Base-by-base conservation (phyloP, 2,113 vertebrate species). In the Cervus canadensis region DNA sequence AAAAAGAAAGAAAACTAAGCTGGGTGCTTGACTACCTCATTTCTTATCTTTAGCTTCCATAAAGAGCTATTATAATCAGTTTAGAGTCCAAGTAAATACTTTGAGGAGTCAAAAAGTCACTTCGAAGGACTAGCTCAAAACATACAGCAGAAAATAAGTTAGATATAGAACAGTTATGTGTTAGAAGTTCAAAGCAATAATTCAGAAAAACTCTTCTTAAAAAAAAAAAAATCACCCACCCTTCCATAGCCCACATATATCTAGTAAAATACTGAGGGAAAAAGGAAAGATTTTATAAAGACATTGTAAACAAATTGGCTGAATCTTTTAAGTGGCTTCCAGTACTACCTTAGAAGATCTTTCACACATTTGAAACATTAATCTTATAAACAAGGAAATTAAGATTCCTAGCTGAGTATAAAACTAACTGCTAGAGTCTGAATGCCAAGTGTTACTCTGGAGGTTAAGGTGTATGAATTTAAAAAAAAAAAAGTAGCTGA, bases 371-470 rank as follows among this genome's bases (percentile, higher is more conserved):
- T 26, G 92, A 84, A 97, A 87, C 67, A 94, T 67, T 86, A 88
- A 94, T 92, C 40, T 85, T 86, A 95, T 19, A 84, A 91, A 95
- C 36, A 96, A 94, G 26, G 17, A 98, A 88, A 93, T 13, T 40
- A 94, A 93, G 62, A 81, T 56, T 96, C 7, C n/a, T 67, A 94
- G 50, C 48, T 88, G 84, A 92, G 19, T 57, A n/a, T 57, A 95
- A 81, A 95, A 89, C 11, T 43, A 89, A 82, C 45, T 59, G 13
- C 78, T 76, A 85, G 48, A 76, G 89, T 16, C 60, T 48, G 13
- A 95, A 60, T 40, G 23, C 59, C 59, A 93, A 30, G 9, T 52
- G 43, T 79, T 89, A n/a, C 43, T 89, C 15, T 54, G 45, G 60
- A 96, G 36, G 9, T 86, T 59, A 84, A 93, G 17, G 28, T 74